A percentile compares a stretch with the other conserved stretches of the same genome.
Evolutionary conservation across 2,113 vertebrate species (phyloP).

Genomic region (Mormoops blainvillei): DNA sequence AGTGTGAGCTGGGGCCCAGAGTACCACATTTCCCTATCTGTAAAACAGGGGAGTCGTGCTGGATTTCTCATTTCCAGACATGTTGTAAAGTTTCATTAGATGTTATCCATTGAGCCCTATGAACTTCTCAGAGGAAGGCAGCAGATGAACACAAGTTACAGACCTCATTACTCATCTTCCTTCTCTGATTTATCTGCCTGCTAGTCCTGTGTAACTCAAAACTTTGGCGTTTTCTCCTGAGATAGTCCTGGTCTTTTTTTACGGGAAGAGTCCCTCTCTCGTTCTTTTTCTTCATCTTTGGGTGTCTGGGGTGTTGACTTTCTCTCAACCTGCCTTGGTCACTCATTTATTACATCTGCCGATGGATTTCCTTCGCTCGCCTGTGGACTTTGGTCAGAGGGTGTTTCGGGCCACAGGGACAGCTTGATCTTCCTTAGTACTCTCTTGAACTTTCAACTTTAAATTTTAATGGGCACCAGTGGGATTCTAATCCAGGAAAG

Average conservation of each 20-base stretch:
- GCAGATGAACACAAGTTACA: constrained; percentile 33
- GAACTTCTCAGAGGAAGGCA: constrained; percentile 48
- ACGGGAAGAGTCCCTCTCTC: background rate
- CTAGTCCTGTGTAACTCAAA: constrained; percentile 34
- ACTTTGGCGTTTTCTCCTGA: constrained; percentile 26
- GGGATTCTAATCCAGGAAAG: constrained; percentile 23
- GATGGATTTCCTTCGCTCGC: constrained; percentile 39
- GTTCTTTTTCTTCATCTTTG: constrained; percentile 1
- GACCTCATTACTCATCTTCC: constrained; percentile 28
- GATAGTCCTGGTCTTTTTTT: background rate
- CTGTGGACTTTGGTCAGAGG: constrained; percentile 25
- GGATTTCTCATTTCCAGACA: constrained; percentile 41
- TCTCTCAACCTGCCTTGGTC: constrained; percentile 15
- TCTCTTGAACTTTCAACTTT: constrained; percentile 50
- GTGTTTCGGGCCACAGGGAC: constrained; percentile 18
- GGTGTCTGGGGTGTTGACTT: constrained; percentile 1
- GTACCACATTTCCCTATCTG: background rate
- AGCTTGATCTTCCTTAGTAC: constrained; percentile 33
- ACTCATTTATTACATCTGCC: constrained; percentile 29
- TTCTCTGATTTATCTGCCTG: constrained; percentile 36
- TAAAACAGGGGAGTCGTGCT: background rate
- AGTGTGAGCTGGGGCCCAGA: background rate
- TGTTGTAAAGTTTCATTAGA: constrained; percentile 52
- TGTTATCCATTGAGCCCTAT: constrained; percentile 35
- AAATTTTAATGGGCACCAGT: constrained; percentile 49